Percentiles rank a stretch among this genome's conserved stretches.
These are phyloP conservation scores for Knipowitschia caucasica DNA, from an alignment of 2,797 vertebrate species.

Conservation along the genomic window DNA sequence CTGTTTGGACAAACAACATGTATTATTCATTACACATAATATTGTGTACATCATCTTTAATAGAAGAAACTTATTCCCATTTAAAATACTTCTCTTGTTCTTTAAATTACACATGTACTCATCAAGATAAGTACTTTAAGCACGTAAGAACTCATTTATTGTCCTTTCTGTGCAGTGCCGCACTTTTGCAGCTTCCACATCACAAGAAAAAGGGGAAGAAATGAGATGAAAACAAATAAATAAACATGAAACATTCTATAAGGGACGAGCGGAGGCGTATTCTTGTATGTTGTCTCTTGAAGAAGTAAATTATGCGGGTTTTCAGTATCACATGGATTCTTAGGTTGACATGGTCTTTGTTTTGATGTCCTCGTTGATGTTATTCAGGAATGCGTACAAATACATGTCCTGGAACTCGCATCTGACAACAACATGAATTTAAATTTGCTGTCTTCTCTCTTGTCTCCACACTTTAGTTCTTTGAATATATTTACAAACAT, in stretches of 20 bases:
- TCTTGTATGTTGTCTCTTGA: neutral
- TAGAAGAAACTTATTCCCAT: too few species aligned
- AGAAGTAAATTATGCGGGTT: conserved; percentile 55
- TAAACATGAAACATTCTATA: neutral
- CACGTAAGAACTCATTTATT: too few species aligned
- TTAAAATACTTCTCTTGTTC: too few species aligned
- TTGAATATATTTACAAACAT: conserved; percentile 76
- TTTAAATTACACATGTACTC: too few species aligned
- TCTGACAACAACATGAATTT: conserved; percentile 76
- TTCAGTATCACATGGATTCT: conserved; percentile 48
- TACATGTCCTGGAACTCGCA: conserved; percentile 65
- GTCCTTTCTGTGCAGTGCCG: too few species aligned
- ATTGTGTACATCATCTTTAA: too few species aligned
- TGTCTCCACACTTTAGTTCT: conserved; percentile 69
- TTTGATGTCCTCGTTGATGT: conserved; percentile 58
- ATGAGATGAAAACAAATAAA: conserved; percentile 13
- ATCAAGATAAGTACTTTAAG: too few species aligned
- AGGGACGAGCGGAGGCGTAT: neutral
- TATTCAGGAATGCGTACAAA: conserved; percentile 63
- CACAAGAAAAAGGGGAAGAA: neutral
- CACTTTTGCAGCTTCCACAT: neutral
- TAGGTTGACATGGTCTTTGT: conserved; percentile 69
- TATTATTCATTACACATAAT: too few species aligned
- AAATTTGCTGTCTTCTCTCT: conserved; percentile 69
- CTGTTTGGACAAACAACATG: too few species aligned